These are phyloP conservation scores for Eidolon dupreanum DNA, from an alignment of 2,797 vertebrate species.

Conservation along the genomic window DNA sequence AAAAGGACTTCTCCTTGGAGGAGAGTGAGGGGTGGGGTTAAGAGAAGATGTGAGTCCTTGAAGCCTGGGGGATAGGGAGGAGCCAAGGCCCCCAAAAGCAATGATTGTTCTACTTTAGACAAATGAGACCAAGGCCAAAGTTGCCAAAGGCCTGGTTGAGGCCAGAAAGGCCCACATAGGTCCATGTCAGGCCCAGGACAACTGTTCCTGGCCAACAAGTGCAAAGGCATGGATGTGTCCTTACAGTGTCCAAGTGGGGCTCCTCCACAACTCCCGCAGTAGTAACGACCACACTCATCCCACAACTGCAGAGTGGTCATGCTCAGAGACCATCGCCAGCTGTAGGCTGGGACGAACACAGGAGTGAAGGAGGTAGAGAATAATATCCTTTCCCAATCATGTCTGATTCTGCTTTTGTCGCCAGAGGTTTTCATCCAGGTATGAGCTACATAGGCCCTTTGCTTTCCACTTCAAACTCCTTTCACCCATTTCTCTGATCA, in stretches of 20 bases:
- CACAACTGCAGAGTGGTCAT: no score
- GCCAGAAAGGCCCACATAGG: rapidly evolving
- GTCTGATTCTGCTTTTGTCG: not conserved
- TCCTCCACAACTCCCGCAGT: not conserved
- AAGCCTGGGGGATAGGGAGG: not conserved
- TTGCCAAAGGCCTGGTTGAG: not conserved
- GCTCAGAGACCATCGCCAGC: not conserved
- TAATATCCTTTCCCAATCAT: not conserved
- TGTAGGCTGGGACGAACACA: no score
- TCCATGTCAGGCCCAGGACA: not conserved
- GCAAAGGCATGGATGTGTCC: no score
- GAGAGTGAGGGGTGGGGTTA: no score
- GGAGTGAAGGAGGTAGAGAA: not conserved
- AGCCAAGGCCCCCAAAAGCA: not conserved
- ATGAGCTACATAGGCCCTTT: not conserved
- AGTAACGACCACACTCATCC: no score
- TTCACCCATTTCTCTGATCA: not conserved
- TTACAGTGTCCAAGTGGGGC: not conserved
- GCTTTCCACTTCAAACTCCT: not conserved
- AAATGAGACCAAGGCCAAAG: not conserved
- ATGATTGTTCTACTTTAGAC: not conserved
- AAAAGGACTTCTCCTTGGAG: not conserved
- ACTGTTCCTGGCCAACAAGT: not conserved
- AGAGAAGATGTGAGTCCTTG: not conserved
- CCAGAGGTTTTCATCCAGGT: not conserved